Evolutionary conservation across 2,113 vertebrate species (phyloP).

Genomic region (Hucho hucho): DNA sequence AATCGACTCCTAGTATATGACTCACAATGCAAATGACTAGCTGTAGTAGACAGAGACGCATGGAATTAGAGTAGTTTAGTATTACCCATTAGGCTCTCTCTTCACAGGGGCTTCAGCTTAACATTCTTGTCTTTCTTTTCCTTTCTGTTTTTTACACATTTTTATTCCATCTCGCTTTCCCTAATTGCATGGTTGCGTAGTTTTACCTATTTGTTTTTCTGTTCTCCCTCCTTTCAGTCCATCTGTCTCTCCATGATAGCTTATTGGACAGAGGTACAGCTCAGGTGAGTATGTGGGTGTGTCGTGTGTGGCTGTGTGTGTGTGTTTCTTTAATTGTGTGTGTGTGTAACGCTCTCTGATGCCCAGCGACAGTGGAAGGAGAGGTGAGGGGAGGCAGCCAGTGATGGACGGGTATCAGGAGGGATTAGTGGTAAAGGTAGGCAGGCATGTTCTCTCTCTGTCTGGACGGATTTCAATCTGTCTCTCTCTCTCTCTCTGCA

Average conservation of each 20-base stretch:
- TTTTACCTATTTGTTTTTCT: too few relatives aligned
- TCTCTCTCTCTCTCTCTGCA: slow-evolving; percentile 10
- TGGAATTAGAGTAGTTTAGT: too few relatives aligned
- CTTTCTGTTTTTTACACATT: background rate
- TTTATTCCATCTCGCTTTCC: too few relatives aligned
- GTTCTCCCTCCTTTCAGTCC: background rate
- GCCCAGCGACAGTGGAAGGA: slow-evolving; percentile 28
- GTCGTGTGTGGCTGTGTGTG: background rate
- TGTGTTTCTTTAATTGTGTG: background rate
- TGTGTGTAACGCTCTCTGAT: background rate
- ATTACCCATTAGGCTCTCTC: too few relatives aligned
- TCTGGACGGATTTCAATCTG: slow-evolving; percentile 61
- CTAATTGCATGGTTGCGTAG: too few relatives aligned
- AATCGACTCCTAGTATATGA: too few relatives aligned
- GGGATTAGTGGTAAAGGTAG: slow-evolving; percentile 80
- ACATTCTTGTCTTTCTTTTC: background rate
- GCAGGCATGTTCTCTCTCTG: slow-evolving; percentile 64
- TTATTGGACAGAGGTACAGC: background rate
- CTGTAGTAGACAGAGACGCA: too few relatives aligned
- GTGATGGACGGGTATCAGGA: slow-evolving; percentile 63
- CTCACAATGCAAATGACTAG: too few relatives aligned
- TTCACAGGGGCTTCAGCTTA: too few relatives aligned
- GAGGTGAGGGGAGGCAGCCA: slow-evolving; percentile 55
- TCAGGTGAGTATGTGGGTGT: background rate
- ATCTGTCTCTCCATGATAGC: background rate